Base-by-base conservation (phyloP, 2,888 invertebrate species). In the Eudasyphora cyanicolor region DNA sequence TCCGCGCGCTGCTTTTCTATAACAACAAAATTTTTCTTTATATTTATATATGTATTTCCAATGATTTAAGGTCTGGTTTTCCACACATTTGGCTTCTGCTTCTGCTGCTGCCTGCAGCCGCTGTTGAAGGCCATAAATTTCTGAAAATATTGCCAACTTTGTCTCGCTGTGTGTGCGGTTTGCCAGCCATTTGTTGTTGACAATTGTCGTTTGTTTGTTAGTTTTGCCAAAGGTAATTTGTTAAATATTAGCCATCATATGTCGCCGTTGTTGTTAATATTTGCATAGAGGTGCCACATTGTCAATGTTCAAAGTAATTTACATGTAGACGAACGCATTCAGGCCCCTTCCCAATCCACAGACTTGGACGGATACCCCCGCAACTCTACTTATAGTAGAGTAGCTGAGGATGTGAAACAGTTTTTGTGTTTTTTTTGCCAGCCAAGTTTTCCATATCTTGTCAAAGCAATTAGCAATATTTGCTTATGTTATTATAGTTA, bases 251-350 rank as follows among this genome's bases (percentile, higher is more conserved):
- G 81, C 71, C 74, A 83, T 45, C 38, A 29, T n/a, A n/a, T 51
- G 42, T 38, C 60, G 62, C 42, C 29, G 42, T 51, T 71, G 71
- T 42, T 45, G 60, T 60, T 74, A 54, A 69, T 80, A 81, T 81
- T 84, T 84, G 38, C 81, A 76, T 76, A 81, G 75, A 84, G 84
- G 81, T 84, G 84, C 81, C 81, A 84, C 67, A 60, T 81, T 76
- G 78, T 81, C 84, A 84, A 84, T 84, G 84, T 79, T 79, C n/a
- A 76, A 81, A 81, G 60, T 76, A 84, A 84, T 84, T 84, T 82
- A 76, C 84, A 81, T 83, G 75, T 82, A 21, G 67, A 19, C 27
- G 19, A 27, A n/a, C 42, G 42, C 24, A 35, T 57, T 21, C 10
- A 51, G 67, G 38, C 6, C 38, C 45, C 3, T 45, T 45, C 35